phyloP scores from a whole-genome alignment of 92 coral and sea anemone genomes.

The Blastomussa wellsi region DNA sequence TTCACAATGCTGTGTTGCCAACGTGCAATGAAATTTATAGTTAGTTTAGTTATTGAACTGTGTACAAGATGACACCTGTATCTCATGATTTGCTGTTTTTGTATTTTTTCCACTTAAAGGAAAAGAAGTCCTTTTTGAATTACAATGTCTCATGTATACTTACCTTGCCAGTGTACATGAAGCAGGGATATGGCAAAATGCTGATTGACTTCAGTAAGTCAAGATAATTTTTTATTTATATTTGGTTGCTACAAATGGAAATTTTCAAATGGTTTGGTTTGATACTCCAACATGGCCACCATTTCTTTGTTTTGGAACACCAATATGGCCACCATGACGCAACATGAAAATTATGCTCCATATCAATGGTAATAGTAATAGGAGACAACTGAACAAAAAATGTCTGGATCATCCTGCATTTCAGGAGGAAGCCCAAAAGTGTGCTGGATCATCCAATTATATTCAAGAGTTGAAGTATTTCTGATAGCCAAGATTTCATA shows the following conservation, averaged over 20 bases:
- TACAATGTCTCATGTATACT: constrained; percentile 97
- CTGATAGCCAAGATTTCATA: no score
- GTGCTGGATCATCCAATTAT: no score
- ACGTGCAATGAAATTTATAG: not conserved
- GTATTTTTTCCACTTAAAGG: constrained; percentile 52
- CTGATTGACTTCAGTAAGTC: constrained; percentile 94
- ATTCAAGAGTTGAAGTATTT: no score
- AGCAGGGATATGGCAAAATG: constrained; percentile 98
- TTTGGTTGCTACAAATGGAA: not conserved
- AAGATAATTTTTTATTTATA: not conserved
- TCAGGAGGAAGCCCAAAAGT: no score
- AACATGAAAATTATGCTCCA: no score
- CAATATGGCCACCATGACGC: no score
- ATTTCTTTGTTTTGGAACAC: no score
- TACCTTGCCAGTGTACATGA: constrained; percentile 93
- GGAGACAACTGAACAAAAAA: no score
- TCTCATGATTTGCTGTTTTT: not conserved
- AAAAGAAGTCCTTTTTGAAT: constrained; percentile 93
- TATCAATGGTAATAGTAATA: no score
- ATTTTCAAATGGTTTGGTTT: not conserved
- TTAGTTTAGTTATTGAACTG: not conserved
- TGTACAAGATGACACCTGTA: not conserved
- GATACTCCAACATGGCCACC: no score
- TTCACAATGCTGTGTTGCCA: not conserved
- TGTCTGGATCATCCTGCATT: no score